A percentile compares a stretch with the other conserved stretches of the same genome.
Conservation (phyloP, 2,113 vertebrate genomes). For the Blennius ocellaris region DNA sequence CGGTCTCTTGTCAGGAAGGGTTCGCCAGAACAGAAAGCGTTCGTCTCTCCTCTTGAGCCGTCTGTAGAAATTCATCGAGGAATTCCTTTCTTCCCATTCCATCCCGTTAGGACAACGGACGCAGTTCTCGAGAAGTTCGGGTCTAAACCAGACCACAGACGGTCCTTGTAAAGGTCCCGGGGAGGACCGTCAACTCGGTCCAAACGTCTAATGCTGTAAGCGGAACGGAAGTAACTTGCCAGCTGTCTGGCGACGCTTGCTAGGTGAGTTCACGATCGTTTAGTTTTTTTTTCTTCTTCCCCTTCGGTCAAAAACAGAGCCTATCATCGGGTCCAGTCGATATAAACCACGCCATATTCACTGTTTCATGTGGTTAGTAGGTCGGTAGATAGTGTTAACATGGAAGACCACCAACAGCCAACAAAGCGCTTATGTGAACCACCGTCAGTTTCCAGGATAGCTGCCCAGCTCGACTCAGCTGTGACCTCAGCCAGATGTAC, state of each 20-base stretch:
- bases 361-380: constrained; percentile 13
- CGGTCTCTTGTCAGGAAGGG: constrained; percentile 80
- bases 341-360: background rate
- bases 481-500: background rate
- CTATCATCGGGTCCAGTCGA: background rate
- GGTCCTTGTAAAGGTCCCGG: background rate
- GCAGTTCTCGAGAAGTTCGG: background rate
- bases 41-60: background rate
- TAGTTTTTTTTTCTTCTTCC: background rate
- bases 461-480: background rate
- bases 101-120: background rate
- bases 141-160: background rate
- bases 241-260: constrained; percentile 73
- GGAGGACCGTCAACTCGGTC: constrained; percentile 17
- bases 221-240: constrained; percentile 82
- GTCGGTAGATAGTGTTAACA: background rate
- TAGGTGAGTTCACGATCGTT: constrained; percentile 70
- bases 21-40: constrained; percentile 27
- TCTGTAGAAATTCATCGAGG: background rate
- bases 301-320: background rate
- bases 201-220: constrained; percentile 66
- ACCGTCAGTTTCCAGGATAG: background rate
- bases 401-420: constrained; percentile 21
- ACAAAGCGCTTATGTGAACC: constrained; percentile 33
- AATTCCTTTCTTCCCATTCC: background rate